phyloP scores from a whole-genome alignment of 2,888 invertebrate genomes.

The Drymonia ruficornis region DNA sequence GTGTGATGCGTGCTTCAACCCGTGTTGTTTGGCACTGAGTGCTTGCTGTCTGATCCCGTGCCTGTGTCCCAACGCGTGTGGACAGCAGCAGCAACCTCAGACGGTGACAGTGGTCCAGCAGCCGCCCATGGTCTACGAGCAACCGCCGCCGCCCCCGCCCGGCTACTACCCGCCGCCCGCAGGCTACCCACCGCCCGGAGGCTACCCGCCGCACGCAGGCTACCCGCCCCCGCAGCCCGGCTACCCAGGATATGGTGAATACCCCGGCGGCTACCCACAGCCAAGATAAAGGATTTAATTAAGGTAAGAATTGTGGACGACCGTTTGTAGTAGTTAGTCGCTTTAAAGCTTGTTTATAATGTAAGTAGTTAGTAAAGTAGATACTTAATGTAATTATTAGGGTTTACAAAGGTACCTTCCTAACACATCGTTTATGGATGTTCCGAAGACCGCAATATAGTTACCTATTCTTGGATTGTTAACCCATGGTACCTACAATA shows the following conservation, averaged over 20 bases:
- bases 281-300: slow-evolving; percentile 54
- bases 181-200: slow-evolving; percentile 37
- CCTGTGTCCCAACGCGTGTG: slow-evolving; percentile 76
- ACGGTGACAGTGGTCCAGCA: slow-evolving; percentile 68
- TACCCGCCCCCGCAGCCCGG: slow-evolving; percentile 55
- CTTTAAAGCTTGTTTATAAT: background rate
- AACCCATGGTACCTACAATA: no score
- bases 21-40: slow-evolving; percentile 73
- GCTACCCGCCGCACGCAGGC: slow-evolving; percentile 47
- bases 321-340: slow-evolving; percentile 23
- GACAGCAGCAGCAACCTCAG: slow-evolving; percentile 67
- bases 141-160: slow-evolving; percentile 57
- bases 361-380: background rate
- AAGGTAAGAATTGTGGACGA: slow-evolving; percentile 63
- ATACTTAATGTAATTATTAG: background rate
- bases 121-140: slow-evolving; percentile 61
- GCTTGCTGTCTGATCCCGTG: slow-evolving; percentile 77
- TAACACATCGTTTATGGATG: no score
- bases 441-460: no score
- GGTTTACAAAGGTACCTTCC: no score
- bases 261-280: slow-evolving; percentile 16
- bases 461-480: no score
- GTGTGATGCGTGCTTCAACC: slow-evolving; percentile 71
- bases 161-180: slow-evolving; percentile 47
- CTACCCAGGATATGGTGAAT: slow-evolving; percentile 36